Evolutionary conservation across 30 jellyfish, hydroid and myxozoan genomes (phyloP).

Genomic region (Pelagia noctiluca): DNA sequence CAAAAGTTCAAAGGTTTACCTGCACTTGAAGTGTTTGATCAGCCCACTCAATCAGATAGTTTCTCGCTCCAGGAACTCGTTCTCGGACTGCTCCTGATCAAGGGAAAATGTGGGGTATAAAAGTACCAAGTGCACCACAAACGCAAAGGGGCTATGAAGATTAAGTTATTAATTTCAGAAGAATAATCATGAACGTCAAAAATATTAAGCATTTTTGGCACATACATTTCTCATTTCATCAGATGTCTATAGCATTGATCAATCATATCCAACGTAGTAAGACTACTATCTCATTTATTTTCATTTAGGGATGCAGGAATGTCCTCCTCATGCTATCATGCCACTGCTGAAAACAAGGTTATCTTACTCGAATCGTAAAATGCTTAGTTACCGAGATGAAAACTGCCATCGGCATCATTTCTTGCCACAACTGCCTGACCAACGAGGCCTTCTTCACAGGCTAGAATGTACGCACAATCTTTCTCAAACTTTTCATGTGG

Average conservation of each 20-base stretch:
- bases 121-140: background rate
- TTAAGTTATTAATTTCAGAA: too few species aligned
- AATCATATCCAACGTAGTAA: too few species aligned
- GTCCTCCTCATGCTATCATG: too few species aligned
- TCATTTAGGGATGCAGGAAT: too few species aligned
- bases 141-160: too few species aligned
- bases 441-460: conserved; percentile 88
- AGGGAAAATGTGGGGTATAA: background rate
- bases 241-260: too few species aligned
- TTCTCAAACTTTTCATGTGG: conserved; percentile 73
- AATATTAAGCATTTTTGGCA: too few species aligned
- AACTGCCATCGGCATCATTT: conserved; percentile 82
- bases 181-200: too few species aligned
- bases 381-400: conserved; percentile 66
- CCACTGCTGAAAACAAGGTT: too few species aligned
- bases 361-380: background rate
- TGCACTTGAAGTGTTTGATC: conserved; percentile 87
- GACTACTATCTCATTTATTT: too few species aligned
- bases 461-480: conserved; percentile 67
- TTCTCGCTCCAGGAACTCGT: conserved; percentile 84
- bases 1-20: conserved; percentile 24
- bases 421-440: conserved; percentile 97
- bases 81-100: conserved; percentile 81
- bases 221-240: too few species aligned
- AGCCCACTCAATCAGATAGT: conserved; percentile 94